Conservation (phyloP, 2,888 invertebrate species). For the Coronaproctus castanopsis region DNA sequence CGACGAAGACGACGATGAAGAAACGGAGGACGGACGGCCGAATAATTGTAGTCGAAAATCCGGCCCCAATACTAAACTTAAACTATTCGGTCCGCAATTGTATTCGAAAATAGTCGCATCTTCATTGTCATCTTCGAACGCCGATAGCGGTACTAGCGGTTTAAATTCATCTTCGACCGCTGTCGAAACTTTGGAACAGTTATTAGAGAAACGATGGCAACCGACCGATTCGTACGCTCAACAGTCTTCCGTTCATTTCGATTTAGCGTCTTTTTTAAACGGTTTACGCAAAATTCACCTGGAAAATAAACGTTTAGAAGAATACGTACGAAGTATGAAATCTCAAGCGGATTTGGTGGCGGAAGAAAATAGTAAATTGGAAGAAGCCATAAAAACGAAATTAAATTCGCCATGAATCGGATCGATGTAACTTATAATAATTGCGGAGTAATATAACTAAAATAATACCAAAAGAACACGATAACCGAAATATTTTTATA, state of each 20-base stretch:
- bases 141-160: slow-evolving; percentile 21
- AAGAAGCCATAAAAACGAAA: background rate
- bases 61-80: slow-evolving; percentile 20
- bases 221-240: slow-evolving; percentile 34
- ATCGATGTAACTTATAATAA: too few relatives aligned
- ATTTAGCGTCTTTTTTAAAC: slow-evolving; percentile 82
- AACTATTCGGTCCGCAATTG: slow-evolving; percentile 52
- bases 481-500: too few relatives aligned
- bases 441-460: too few relatives aligned
- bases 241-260: background rate
- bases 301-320: slow-evolving; percentile 80
- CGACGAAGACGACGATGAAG: slow-evolving; percentile 26
- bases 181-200: slow-evolving; percentile 77
- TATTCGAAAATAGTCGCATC: slow-evolving; percentile 49
- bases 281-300: slow-evolving; percentile 85
- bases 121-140: slow-evolving; percentile 24
- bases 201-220: slow-evolving; percentile 91
- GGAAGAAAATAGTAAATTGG: background rate
- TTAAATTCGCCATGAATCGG: too few relatives aligned
- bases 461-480: too few relatives aligned
- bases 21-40: background rate
- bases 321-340: slow-evolving; percentile 63
- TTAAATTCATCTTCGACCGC: slow-evolving; percentile 26
- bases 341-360: slow-evolving; percentile 49
- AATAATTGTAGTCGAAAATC: too few relatives aligned